These are phyloP conservation scores for Leptogaster cylindrica DNA, from an alignment of 2,888 invertebrate genomes.

Conservation along the genomic window DNA sequence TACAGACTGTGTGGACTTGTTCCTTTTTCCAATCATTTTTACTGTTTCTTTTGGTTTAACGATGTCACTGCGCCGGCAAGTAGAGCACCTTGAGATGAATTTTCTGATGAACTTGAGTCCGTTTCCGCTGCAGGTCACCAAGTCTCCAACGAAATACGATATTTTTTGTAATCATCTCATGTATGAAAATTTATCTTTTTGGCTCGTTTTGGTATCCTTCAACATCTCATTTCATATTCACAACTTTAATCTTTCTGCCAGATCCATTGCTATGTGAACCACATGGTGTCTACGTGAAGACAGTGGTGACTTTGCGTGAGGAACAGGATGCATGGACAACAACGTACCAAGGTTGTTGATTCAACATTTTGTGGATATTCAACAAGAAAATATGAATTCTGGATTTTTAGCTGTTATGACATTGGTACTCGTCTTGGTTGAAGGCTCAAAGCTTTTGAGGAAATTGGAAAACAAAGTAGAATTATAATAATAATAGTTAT, in stretches of 20 bases:
- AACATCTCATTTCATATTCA: conserved; percentile 27
- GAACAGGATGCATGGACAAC: conserved; percentile 20
- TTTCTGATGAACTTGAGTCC: conserved; percentile 32
- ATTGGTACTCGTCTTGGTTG: too few relatives aligned
- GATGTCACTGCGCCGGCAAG: not conserved
- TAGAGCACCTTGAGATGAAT: conserved; percentile 20
- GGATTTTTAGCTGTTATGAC: too few relatives aligned
- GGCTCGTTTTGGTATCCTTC: conserved; percentile 15
- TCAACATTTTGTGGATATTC: too few relatives aligned
- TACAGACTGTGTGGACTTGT: conserved; percentile 21
- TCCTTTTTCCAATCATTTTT: conserved; percentile 25
- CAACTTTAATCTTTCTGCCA: conserved; percentile 22
- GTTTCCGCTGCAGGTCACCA: conserved; percentile 1
- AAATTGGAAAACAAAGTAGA: too few relatives aligned
- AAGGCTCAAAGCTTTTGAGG: too few relatives aligned
- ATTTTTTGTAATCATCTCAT: conserved; percentile 18
- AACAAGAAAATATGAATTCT: conserved; percentile 14
- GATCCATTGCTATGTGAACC: conserved; percentile 13
- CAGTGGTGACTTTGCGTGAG: conserved; percentile 22
- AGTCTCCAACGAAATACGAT: conserved; percentile 3
- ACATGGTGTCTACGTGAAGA: not conserved
- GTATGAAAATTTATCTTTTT: not conserved
- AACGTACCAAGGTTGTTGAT: conserved; percentile 8
- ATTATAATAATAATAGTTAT: too few relatives aligned
- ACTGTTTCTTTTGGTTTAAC: too few relatives aligned